Percentiles rank a stretch among this genome's conserved stretches.
Conservation (phyloP, 2,888 invertebrate genomes). For the Podabrus alpinus region DNA sequence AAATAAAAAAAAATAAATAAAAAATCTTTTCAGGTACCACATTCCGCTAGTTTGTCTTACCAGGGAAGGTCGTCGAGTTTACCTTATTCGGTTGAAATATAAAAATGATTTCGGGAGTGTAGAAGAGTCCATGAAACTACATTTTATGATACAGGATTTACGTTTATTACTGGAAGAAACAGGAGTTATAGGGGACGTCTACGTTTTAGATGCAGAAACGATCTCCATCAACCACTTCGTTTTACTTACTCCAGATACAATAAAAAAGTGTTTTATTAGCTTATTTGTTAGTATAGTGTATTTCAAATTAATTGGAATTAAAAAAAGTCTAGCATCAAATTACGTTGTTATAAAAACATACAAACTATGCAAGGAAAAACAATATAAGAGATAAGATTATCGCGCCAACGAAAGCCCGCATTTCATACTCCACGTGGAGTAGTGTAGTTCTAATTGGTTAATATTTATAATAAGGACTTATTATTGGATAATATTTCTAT, state of each 20-base stretch:
- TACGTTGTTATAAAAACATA: no score
- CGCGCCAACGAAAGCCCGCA: no score
- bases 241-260: slow-evolving; percentile 79
- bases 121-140: slow-evolving; percentile 79
- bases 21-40: slow-evolving; percentile 66
- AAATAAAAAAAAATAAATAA: no score
- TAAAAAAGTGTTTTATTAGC: slow-evolving; percentile 84
- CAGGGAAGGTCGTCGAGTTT: slow-evolving; percentile 76
- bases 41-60: slow-evolving; percentile 83
- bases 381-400: no score
- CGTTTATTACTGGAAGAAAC: slow-evolving; percentile 75
- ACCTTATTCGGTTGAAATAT: slow-evolving; percentile 72
- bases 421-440: no score
- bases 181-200: slow-evolving; percentile 84
- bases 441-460: no score
- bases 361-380: no score
- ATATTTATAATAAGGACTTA: no score
- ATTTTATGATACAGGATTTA: slow-evolving; percentile 83
- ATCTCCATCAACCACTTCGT: slow-evolving; percentile 81
- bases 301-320: no score
- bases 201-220: slow-evolving; percentile 77
- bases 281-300: slow-evolving; percentile 70
- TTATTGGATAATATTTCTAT: no score
- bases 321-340: no score
- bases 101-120: slow-evolving; percentile 72